Evolutionary conservation across 1,140 invertebrate species (phyloP).

Genomic region (Pachyrhynchus sulphureomaculatus): DNA sequence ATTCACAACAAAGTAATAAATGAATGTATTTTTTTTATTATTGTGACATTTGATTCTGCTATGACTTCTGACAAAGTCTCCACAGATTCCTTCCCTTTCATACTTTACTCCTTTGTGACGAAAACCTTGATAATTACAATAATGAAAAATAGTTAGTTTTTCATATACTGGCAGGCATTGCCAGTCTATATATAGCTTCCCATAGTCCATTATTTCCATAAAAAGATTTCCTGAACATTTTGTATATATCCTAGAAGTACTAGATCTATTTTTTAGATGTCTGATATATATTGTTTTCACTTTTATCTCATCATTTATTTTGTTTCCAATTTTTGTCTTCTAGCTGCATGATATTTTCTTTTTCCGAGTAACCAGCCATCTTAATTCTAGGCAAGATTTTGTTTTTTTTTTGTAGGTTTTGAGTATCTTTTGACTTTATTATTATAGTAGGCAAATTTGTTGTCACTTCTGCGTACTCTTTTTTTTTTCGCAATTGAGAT

Average conservation of each 20-base stretch:
- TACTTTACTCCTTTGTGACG: slow-evolving; percentile 1
- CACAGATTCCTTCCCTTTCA: background rate
- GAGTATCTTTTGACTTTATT: too few species aligned
- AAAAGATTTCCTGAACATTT: background rate
- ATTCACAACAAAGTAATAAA: too few species aligned
- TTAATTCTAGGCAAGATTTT: too few species aligned
- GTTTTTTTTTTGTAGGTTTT: too few species aligned
- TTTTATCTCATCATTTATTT: background rate
- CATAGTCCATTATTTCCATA: background rate
- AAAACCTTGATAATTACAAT: slow-evolving; percentile 1
- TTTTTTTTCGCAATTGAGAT: too few species aligned
- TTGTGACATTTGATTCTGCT: background rate
- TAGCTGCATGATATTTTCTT: too few species aligned
- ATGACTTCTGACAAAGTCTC: background rate
- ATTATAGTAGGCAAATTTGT: too few species aligned
- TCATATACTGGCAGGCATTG: slow-evolving; percentile 6
- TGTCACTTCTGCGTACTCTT: too few species aligned
- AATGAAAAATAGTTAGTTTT: background rate
- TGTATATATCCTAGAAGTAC: slow-evolving; percentile 1
- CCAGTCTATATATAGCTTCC: background rate
- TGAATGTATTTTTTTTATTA: background rate
- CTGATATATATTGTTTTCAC: background rate
- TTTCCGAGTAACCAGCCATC: too few species aligned
- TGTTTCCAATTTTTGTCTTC: slow-evolving; percentile 1
- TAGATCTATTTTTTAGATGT: slow-evolving; percentile 1